phyloP scores from a whole-genome alignment of 2,888 invertebrate species.

The Melinaea marsaeus region DNA sequence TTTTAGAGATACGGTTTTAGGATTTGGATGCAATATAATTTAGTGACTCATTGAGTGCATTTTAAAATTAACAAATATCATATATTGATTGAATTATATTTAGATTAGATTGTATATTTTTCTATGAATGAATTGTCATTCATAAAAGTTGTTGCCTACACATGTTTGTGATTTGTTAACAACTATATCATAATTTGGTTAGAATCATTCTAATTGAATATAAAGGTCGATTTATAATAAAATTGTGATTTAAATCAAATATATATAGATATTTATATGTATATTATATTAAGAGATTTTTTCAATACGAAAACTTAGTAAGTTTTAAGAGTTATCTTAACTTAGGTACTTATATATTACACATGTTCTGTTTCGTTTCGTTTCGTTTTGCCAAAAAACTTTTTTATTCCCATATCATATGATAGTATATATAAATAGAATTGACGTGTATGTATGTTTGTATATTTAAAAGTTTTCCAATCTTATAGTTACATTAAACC shows the following conservation, averaged over 20 bases:
- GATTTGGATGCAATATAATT: conserved; percentile 11
- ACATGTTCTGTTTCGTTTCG: no score
- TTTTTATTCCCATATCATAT: no score
- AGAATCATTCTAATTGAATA: conserved; percentile 43
- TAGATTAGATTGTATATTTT: conserved; percentile 8
- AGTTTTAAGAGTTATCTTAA: no score
- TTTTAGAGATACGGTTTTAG: conserved; percentile 34
- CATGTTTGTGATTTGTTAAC: conserved; percentile 40
- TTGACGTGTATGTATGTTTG: no score
- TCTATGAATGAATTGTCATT: conserved; percentile 31
- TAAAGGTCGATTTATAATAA: conserved; percentile 39
- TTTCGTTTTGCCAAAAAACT: no score
- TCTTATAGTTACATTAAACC: no score
- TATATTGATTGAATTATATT: neutral
- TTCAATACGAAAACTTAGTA: conserved; percentile 5
- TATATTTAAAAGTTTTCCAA: no score
- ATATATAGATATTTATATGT: conserved; percentile 21
- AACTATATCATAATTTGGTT: conserved; percentile 30
- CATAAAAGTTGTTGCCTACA: conserved; percentile 33
- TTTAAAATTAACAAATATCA: neutral
- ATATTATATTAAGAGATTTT: neutral
- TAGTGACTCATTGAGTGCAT: neutral
- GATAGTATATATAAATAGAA: no score
- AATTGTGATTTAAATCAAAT: conserved; percentile 16
- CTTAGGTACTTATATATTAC: no score